A percentile compares a stretch with the other conserved stretches of the same genome.
Evolutionary conservation across 2,888 invertebrate species (phyloP).

Genomic region (Biston betularia): DNA sequence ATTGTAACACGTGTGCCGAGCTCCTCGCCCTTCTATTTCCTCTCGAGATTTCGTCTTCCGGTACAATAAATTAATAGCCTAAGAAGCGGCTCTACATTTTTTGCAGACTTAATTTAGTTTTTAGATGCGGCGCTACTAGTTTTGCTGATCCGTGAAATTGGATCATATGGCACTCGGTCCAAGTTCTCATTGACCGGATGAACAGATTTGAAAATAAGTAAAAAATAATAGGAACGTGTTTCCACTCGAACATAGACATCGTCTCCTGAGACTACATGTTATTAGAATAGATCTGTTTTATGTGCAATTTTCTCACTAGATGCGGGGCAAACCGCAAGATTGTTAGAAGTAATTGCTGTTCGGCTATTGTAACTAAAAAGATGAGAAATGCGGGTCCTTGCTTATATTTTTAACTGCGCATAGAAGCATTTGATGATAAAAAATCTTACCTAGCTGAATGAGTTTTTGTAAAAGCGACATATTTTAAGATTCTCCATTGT

Average conservation of each 20-base stretch:
- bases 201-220: slow-evolving; percentile 55
- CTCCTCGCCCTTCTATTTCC: slow-evolving; percentile 80
- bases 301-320: slow-evolving; percentile 74
- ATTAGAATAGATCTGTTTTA: slow-evolving; percentile 76
- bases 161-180: slow-evolving; percentile 66
- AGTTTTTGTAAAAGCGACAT: slow-evolving; percentile 67
- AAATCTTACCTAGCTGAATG: slow-evolving; percentile 62
- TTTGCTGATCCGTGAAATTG: slow-evolving; percentile 56
- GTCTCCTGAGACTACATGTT: slow-evolving; percentile 53
- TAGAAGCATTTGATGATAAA: slow-evolving; percentile 55
- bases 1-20: slow-evolving; percentile 84
- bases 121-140: slow-evolving; percentile 68
- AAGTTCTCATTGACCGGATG: slow-evolving; percentile 68
- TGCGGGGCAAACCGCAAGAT: slow-evolving; percentile 80
- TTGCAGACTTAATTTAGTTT: slow-evolving; percentile 68
- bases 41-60: slow-evolving; percentile 85
- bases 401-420: slow-evolving; percentile 58
- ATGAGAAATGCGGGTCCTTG: slow-evolving; percentile 73
- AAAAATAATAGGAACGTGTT: slow-evolving; percentile 57
- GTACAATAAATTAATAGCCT: slow-evolving; percentile 80
- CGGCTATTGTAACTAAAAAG: slow-evolving; percentile 68
- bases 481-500: slow-evolving; percentile 78
- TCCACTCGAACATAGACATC: slow-evolving; percentile 57
- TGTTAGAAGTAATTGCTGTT: slow-evolving; percentile 80
- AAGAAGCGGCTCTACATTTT: slow-evolving; percentile 64